phyloP scores from a whole-genome alignment of 2,888 invertebrate genomes.

The Seladonia tumulorum region DNA sequence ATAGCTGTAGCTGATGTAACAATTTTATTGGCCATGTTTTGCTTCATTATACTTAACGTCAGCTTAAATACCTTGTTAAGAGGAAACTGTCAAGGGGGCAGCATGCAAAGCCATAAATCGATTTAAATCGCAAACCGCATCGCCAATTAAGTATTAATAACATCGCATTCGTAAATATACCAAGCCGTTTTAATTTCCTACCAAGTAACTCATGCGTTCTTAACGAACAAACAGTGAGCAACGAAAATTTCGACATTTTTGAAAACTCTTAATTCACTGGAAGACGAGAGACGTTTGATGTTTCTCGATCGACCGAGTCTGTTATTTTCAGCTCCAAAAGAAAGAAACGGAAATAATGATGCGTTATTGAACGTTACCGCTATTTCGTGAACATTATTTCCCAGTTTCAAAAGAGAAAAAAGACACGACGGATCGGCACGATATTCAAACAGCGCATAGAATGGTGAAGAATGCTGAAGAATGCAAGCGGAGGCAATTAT shows the following conservation, averaged over 20 bases:
- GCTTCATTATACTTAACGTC: no score
- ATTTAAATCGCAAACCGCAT: no score
- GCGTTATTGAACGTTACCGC: conserved; percentile 9
- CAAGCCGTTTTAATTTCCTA: no score
- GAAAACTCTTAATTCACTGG: neutral
- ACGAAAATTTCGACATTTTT: neutral
- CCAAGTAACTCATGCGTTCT: no score
- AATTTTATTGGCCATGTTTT: no score
- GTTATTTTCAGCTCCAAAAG: neutral
- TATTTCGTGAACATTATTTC: neutral
- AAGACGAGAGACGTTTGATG: neutral
- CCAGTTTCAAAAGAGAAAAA: neutral
- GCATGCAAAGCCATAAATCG: no score
- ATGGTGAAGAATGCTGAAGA: neutral
- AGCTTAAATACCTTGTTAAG: no score
- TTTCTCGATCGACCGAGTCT: neutral
- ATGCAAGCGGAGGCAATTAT: conserved; percentile 18
- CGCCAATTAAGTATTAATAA: no score
- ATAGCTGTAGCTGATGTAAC: no score
- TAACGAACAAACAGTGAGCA: neutral
- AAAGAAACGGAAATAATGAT: neutral
- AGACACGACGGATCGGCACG: neutral
- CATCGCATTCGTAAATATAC: no score
- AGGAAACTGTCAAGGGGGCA: no score
- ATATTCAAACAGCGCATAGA: neutral